phyloP scores from a whole-genome alignment of 2,797 vertebrate genomes.

The Heliangelus exortis region DNA sequence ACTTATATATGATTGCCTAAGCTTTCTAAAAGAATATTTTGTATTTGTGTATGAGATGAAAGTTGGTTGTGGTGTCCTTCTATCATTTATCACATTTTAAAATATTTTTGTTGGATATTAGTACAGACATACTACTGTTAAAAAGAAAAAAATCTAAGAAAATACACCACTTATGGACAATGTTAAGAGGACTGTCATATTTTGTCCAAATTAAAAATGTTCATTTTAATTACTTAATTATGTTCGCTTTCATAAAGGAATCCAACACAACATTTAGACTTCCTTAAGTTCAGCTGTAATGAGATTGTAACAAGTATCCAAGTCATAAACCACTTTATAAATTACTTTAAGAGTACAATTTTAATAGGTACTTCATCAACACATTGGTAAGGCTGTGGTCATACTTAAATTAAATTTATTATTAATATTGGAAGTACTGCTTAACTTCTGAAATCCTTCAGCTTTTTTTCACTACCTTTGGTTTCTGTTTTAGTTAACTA shows the following conservation, averaged over 20 bases:
- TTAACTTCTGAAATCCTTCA: neutral
- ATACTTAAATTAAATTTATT: neutral
- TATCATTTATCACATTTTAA: neutral
- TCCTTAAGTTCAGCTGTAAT: neutral
- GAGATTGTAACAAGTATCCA: neutral
- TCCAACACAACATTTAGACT: neutral
- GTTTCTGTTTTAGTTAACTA: neutral
- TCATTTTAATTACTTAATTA: neutral
- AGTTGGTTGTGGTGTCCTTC: neutral
- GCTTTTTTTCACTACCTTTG: accelerated
- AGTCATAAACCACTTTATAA: neutral
- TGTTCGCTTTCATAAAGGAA: neutral
- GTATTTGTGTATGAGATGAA: neutral
- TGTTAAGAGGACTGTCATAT: neutral
- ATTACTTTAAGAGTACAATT: neutral
- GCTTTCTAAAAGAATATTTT: neutral
- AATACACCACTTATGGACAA: neutral
- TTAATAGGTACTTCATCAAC: neutral
- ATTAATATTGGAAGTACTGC: neutral
- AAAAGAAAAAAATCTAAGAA: neutral
- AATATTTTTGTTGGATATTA: neutral
- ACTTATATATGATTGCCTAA: neutral
- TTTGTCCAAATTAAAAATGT: neutral
- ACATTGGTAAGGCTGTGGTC: neutral
- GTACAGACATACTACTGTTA: neutral